phyloP scores from a whole-genome alignment of 2,888 invertebrate genomes.

The Cosmopolites sordidus region DNA sequence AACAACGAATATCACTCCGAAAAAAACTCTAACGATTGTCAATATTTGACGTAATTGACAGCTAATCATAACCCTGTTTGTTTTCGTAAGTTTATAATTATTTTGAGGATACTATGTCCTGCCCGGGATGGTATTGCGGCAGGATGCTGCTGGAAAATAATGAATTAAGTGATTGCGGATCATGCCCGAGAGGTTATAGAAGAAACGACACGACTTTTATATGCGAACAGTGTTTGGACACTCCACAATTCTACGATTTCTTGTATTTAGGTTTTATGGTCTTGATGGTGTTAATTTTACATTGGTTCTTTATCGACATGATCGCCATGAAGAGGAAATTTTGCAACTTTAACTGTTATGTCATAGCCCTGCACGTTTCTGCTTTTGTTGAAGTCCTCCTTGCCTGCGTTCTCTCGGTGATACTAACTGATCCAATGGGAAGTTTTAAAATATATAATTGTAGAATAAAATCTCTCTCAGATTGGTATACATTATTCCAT shows the following conservation, averaged over 20 bases:
- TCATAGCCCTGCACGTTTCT: conserved; percentile 72
- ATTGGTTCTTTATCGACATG: conserved; percentile 90
- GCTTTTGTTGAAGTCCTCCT: conserved; percentile 76
- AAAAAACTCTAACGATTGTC: conserved; percentile 20
- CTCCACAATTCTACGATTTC: conserved; percentile 84
- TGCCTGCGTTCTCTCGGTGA: conserved; percentile 71
- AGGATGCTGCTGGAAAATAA: conserved; percentile 62
- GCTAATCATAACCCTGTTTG: background rate
- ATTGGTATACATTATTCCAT: conserved; percentile 95
- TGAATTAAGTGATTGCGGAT: conserved; percentile 79
- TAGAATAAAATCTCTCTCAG: conserved; percentile 72
- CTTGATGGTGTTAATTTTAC: conserved; percentile 77
- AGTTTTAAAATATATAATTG: conserved; percentile 74
- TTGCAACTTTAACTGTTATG: conserved; percentile 65
- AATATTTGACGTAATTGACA: conserved; percentile 14
- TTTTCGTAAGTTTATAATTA: background rate
- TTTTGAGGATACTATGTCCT: conserved; percentile 42
- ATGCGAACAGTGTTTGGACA: conserved; percentile 71
- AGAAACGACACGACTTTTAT: conserved; percentile 71
- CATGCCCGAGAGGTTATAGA: conserved; percentile 79
- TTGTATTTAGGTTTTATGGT: conserved; percentile 93
- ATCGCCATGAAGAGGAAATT: conserved; percentile 63
- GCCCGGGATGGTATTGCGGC: conserved; percentile 84
- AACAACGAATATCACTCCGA: conserved; percentile 12
- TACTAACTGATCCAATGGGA: conserved; percentile 80